These are phyloP conservation scores for Aplochiton taeniatus DNA, from an alignment of 2,797 vertebrate genomes.

Conservation along the genomic window DNA sequence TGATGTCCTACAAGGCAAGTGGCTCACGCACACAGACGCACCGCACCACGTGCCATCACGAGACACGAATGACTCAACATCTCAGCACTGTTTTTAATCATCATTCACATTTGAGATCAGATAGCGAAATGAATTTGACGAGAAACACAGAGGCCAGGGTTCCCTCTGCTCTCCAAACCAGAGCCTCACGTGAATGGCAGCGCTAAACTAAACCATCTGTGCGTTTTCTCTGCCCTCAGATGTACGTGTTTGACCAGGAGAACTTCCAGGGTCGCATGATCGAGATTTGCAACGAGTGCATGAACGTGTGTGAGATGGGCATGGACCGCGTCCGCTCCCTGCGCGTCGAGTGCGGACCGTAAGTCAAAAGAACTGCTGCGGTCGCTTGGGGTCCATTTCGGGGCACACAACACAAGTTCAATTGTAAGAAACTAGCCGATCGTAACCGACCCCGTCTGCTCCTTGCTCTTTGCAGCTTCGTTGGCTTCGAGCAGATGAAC, in stretches of 20 bases:
- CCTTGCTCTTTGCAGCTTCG: conserved; percentile 66
- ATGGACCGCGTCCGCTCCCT: conserved; percentile 83
- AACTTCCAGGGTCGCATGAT: conserved; percentile 86
- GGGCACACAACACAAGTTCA: no score
- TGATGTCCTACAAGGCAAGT: conserved; percentile 79
- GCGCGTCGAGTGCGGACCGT: conserved; percentile 83
- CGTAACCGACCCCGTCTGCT: neutral
- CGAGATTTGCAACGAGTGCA: conserved; percentile 80
- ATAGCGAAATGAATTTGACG: no score
- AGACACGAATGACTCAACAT: neutral
- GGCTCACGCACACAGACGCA: neutral
- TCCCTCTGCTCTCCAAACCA: no score
- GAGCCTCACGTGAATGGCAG: no score
- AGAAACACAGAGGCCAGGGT: no score
- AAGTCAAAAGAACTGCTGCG: conserved; percentile 42
- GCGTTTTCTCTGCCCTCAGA: conserved; percentile 47
- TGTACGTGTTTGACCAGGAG: conserved; percentile 81
- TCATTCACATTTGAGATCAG: no score
- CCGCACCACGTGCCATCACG: neutral
- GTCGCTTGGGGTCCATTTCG: neutral
- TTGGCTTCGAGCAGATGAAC: conserved; percentile 86
- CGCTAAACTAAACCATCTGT: neutral
- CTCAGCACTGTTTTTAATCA: no score
- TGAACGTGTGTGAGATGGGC: conserved; percentile 82
- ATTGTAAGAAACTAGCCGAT: no score